Percentiles rank a stretch among this genome's conserved stretches.
phyloP scores from a whole-genome alignment of 2,797 vertebrate genomes.

The Melanotaenia trifasciata region DNA sequence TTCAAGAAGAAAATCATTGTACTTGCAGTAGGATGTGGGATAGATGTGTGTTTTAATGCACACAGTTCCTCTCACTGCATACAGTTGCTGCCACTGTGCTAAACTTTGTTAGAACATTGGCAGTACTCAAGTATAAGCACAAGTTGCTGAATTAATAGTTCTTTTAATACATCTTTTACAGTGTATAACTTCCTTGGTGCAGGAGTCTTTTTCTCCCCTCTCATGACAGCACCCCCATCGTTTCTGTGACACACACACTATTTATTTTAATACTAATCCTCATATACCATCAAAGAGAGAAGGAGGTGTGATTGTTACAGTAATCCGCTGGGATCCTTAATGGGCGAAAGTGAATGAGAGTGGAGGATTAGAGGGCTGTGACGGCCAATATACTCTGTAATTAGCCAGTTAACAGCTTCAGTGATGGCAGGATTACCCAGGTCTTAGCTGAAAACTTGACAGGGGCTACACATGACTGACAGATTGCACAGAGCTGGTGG shows the following conservation, averaged over 20 bases:
- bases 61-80: not conserved
- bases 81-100: not conserved
- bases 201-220: conserved; percentile 20
- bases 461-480: conserved; percentile 76
- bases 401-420: conserved; percentile 78
- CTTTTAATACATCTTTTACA: not conserved
- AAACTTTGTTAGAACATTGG: conserved; percentile 1
- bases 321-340: conserved; percentile 77
- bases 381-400: conserved; percentile 79
- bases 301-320: conserved; percentile 77
- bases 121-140: not conserved
- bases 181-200: conserved; percentile 4
- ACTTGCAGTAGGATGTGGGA: not conserved
- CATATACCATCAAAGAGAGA: conserved; percentile 70
- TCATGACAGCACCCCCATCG: conserved; percentile 50
- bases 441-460: conserved; percentile 75
- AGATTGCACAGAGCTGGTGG: conserved; percentile 49
- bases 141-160: not conserved
- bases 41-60: conserved; percentile 5
- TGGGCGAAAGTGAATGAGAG: conserved; percentile 77
- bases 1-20: conserved; percentile 3
- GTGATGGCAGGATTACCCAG: conserved; percentile 75
- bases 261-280: conserved; percentile 78
- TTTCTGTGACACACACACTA: conserved; percentile 53
- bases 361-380: conserved; percentile 75